Base-by-base conservation (phyloP, 2,797 vertebrate species). In the Onychomys torridus region DNA sequence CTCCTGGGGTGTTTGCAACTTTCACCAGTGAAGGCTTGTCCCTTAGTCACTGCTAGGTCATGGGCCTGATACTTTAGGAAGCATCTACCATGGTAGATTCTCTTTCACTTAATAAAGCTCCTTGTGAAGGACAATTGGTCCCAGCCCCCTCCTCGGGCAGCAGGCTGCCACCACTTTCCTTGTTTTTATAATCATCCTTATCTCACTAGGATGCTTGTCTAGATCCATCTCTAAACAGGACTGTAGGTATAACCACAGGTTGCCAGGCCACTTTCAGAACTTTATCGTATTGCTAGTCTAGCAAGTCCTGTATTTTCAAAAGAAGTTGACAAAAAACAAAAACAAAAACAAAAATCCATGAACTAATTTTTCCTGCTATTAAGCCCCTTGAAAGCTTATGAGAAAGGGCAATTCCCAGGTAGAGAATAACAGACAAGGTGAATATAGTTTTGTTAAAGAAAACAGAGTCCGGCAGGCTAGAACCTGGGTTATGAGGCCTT, bases 341-440 rank as follows among this genome's bases (percentile, higher is more conserved):
- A 55, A 55, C 6, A 52, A 52, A 52, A 52, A 52, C 7, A 75
- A 81, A 37, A n/a, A n/a, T n/a, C n/a, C 65, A 82, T 40, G 25
- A 77, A 73, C 6, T 63, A 76, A 63, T 61, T 85, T 93, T 81
- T 12, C 19, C 82, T 83, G 89, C 59, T 75, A 46, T 23, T 78
- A 61, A 59, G 43, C 88, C 16, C 91, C 87, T 95, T 3, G 10
- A 86, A 93, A 94, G 3, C 89, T 82, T 85, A 37, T 75, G 87
- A 78, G 63, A 89, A 92, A 92, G 37, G 59, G 14, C 23, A 90
- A n/a, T 67, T 77, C 71, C 19, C 49, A 85, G 43, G 8, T 61
- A 19, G 81, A 65, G 49, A 55, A 46, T 55, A 2, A 37, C 40
- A 82, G 59, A 69, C 10, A 89, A 83, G 16, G 34, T 83, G 69